Base-by-base conservation (phyloP, 1,140 invertebrate species). In the Oreohelix idahoensis region DNA sequence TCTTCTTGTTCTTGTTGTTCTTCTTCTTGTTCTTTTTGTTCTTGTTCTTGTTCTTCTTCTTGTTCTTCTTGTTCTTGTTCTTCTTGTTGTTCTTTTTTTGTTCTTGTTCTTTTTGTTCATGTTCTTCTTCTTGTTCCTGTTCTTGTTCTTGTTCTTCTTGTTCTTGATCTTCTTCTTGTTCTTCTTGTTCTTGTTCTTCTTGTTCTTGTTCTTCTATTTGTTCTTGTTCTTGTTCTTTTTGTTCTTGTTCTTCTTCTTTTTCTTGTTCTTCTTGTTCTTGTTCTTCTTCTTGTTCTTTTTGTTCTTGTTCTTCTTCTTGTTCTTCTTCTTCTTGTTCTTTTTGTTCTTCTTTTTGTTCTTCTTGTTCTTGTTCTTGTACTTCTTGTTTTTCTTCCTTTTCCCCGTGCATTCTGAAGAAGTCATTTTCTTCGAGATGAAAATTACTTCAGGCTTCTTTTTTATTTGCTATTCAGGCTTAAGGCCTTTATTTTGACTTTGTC, bases 101-200 rank as follows among this genome's bases (percentile, higher is more conserved):
- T 26, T 63, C 49, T 42, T 23, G 10, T 45, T 45, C 42, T 45
- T 45, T 45, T 45, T 45, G 42, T 5, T 15, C 42, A 8, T 45
- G 15, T 45, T 5, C 15, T 15, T 15, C 15, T 45, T 8, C 15
- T 45, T 45, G 42, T 45, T 45, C 42, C 42, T 45, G 15, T 45
- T 5, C 42, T 45, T 15, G 42, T 15, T 45, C 15, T 45, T 45
- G n/a, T 58, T n/a, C 53, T 58, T n/a, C 53, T 58, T 20, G 17
- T 58, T n/a, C n/a, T n/a, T n/a, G n/a, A n/a, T n/a, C n/a, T n/a
- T n/a, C 53, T 58, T 58, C 53, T 58, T 58, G 17, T 58, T 58
- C 53, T 58, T 58, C 15, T 20, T 58, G 26, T 58, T 58, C 15
- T 58, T n/a, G 2, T 23, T 58, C 15, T 58, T 58, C 15, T 58